phyloP scores from a whole-genome alignment of 2,113 vertebrate species.

The Isurus oxyrinchus region DNA sequence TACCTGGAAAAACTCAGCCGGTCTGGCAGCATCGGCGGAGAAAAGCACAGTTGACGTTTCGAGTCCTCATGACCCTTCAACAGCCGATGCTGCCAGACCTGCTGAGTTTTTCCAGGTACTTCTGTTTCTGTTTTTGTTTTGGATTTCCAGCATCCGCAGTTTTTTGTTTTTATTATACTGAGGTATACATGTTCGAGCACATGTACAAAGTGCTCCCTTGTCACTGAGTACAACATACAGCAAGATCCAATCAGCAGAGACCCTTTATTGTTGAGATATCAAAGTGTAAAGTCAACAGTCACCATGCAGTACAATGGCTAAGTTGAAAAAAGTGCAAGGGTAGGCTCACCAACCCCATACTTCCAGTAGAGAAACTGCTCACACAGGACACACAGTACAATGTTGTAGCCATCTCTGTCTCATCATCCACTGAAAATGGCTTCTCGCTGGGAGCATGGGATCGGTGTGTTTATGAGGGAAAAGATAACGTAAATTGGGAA shows the following conservation, averaged over 20 bases:
- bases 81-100: no score
- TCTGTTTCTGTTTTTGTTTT: no score
- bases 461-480: background rate
- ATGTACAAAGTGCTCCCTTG: background rate
- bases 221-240: background rate
- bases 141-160: no score
- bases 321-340: background rate
- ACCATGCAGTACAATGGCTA: background rate
- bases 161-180: no score
- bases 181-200: background rate
- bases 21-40: no score
- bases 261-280: background rate
- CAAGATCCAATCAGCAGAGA: background rate
- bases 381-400: background rate
- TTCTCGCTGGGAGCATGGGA: background rate
- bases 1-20: no score
- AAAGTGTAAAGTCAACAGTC: background rate
- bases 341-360: background rate
- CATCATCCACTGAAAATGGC: background rate
- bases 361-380: background rate
- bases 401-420: background rate
- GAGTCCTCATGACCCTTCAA: no score
- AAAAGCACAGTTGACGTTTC: no score
- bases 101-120: no score
- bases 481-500: background rate